These are phyloP conservation scores for Coecobrya sp. DNA, from an alignment of 2,888 invertebrate genomes.

Conservation along the genomic window DNA sequence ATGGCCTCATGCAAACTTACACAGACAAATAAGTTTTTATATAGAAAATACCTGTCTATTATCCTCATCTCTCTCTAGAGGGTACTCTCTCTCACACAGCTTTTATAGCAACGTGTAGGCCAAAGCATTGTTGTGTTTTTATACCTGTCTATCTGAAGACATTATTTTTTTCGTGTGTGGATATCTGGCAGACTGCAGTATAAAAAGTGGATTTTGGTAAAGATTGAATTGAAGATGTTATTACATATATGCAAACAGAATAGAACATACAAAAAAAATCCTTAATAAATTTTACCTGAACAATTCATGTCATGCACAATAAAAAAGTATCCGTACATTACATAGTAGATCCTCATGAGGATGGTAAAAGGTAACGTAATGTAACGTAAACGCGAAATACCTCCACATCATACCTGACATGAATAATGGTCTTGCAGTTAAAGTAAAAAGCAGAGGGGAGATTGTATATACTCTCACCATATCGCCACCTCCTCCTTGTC, in stretches of 20 bases:
- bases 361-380: background rate
- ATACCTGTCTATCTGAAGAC: background rate
- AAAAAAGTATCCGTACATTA: background rate
- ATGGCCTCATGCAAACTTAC: conserved; percentile 10
- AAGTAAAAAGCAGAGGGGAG: background rate
- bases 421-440: conserved; percentile 22
- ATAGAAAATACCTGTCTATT: background rate
- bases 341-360: background rate
- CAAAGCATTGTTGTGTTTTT: background rate
- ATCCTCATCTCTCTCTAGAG: background rate
- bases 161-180: background rate
- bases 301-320: conserved; percentile 54
- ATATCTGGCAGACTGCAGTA: background rate
- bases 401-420: background rate
- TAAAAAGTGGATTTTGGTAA: background rate
- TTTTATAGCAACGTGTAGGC: no score
- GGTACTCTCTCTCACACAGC: background rate
- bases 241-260: conserved; percentile 8
- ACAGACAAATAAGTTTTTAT: background rate
- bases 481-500: background rate
- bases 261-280: background rate
- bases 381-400: background rate
- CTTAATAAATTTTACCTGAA: conserved; percentile 37
- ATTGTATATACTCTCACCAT: background rate
- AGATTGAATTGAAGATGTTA: conserved; percentile 29